phyloP scores from a whole-genome alignment of 2,797 vertebrate genomes.

The Hoplostethus atlanticus region DNA sequence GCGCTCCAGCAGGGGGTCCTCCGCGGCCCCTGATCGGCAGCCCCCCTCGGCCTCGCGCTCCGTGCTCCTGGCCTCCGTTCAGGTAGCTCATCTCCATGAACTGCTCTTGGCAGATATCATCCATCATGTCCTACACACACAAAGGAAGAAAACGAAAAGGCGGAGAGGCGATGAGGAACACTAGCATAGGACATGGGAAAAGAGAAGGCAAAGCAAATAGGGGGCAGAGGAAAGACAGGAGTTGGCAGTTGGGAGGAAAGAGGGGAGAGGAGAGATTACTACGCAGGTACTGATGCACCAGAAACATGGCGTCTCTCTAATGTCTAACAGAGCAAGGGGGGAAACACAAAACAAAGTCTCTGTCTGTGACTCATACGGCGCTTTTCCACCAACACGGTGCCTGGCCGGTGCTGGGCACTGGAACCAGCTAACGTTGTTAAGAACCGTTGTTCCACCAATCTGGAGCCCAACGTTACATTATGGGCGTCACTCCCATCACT shows the following conservation, averaged over 20 bases:
- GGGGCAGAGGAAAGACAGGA: constrained; percentile 1
- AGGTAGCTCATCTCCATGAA: constrained; percentile 98
- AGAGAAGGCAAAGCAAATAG: background rate
- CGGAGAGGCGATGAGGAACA: constrained; percentile 12
- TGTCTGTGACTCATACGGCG: constrained; percentile 50
- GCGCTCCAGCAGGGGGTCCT: constrained; percentile 88
- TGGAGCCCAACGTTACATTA: no score
- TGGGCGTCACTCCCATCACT: no score
- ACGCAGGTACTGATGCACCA: constrained; percentile 50
- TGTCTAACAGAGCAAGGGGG: constrained; percentile 35
- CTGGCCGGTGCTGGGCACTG: no score
- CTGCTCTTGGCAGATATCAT: constrained; percentile 98
- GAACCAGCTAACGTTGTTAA: no score
- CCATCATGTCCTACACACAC: constrained; percentile 93
- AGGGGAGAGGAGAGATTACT: constrained; percentile 24
- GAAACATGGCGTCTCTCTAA: constrained; percentile 38
- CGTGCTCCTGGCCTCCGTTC: constrained; percentile 94
- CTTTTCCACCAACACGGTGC: no score
- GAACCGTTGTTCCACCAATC: no score
- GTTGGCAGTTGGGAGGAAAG: constrained; percentile 11
- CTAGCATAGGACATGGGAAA: constrained; percentile 6
- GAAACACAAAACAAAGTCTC: constrained; percentile 35
- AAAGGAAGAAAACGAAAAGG: constrained; percentile 15
- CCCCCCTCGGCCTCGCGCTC: constrained; percentile 89
- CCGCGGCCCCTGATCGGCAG: constrained; percentile 92